Evolutionary conservation across 2,113 vertebrate species (phyloP).

Genomic region (Polypterus bichir): DNA sequence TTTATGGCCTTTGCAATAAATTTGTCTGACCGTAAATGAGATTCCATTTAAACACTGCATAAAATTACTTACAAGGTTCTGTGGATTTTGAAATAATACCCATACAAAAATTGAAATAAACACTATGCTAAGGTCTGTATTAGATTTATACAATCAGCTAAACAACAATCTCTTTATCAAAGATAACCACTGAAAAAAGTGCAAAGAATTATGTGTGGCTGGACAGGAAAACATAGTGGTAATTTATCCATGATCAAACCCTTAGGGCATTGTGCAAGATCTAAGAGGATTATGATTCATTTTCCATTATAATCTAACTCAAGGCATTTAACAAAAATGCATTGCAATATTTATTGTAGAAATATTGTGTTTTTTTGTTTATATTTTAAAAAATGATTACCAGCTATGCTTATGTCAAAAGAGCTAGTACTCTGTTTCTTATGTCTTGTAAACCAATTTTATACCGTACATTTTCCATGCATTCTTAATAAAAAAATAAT

Average conservation of each 20-base stretch:
- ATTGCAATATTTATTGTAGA: no score
- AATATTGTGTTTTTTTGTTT: no score
- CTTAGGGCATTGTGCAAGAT: slow-evolving; percentile 19
- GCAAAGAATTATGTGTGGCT: slow-evolving; percentile 15
- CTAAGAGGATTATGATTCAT: neutral
- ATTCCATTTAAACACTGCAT: slow-evolving; percentile 19
- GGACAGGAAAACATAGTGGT: slow-evolving; percentile 15
- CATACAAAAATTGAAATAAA: slow-evolving; percentile 2
- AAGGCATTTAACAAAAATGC: neutral
- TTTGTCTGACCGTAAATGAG: no score
- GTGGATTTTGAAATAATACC: slow-evolving; percentile 1
- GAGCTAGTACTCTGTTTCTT: no score
- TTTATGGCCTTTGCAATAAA: no score
- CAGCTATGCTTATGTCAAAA: no score
- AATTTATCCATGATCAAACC: slow-evolving; percentile 10
- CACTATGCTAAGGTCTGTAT: neutral
- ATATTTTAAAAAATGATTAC: no score
- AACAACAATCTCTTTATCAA: slow-evolving; percentile 14
- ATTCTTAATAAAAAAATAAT: no score
- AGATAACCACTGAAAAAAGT: slow-evolving; percentile 20
- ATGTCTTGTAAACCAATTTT: no score
- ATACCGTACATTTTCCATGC: no score
- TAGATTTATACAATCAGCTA: slow-evolving; percentile 15
- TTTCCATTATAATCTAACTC: neutral
- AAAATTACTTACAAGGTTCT: slow-evolving; percentile 23